phyloP scores from a whole-genome alignment of 2,797 vertebrate species.

The Coracias cyanogaster region DNA sequence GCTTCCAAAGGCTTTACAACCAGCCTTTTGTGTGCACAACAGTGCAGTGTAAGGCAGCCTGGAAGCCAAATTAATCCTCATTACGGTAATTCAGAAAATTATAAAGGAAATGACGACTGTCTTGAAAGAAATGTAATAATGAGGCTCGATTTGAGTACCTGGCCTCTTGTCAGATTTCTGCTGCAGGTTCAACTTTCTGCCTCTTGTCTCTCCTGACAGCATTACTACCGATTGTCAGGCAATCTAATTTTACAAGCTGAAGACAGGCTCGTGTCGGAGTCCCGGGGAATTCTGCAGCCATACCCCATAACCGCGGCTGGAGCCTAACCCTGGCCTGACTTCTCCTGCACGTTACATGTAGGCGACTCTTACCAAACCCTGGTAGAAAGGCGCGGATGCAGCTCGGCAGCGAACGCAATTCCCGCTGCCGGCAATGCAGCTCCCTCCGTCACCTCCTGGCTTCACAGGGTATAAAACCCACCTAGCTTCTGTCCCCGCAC shows the following conservation, averaged over 20 bases:
- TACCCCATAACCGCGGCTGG: rapidly evolving
- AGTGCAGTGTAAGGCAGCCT: conserved; percentile 40
- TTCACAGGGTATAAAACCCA: neutral
- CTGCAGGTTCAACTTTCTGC: neutral
- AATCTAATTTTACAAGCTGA: conserved; percentile 37
- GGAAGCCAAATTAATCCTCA: conserved; percentile 67
- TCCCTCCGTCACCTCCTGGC: neutral
- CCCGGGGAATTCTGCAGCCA: neutral
- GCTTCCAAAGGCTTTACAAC: conserved; percentile 48
- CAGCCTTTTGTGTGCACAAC: conserved; percentile 37
- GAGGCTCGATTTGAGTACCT: neutral
- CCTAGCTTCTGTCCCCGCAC: rapidly evolving
- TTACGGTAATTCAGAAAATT: conserved; percentile 58
- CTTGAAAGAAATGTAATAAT: conserved; percentile 61
- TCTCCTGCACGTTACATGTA: rapidly evolving
- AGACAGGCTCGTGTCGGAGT: neutral
- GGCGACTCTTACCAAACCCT: neutral
- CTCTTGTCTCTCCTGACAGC: conserved; percentile 10
- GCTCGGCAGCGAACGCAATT: neutral
- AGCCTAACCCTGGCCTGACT: neutral
- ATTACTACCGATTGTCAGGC: neutral
- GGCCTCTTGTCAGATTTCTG: neutral
- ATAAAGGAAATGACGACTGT: conserved; percentile 41
- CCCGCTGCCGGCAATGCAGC: neutral
- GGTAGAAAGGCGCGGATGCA: neutral